Evolutionary conservation across 2,113 vertebrate species (phyloP).

Genomic region (Anarhynchus alexandrinus): DNA sequence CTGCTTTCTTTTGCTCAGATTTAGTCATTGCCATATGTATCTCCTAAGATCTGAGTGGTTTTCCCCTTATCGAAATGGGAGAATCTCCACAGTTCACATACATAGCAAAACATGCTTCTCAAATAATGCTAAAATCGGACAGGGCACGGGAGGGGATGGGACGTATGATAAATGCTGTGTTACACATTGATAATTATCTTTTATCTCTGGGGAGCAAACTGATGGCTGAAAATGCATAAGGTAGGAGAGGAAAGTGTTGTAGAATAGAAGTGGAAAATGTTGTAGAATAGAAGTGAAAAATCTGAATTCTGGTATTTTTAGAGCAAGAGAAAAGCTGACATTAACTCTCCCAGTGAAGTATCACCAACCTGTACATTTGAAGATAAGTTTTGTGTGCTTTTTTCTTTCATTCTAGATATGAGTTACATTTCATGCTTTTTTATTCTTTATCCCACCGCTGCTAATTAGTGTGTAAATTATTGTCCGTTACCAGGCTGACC

Average conservation of each 20-base stretch:
- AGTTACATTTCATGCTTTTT: not conserved
- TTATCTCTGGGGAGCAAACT: not conserved
- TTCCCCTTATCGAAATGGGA: not conserved
- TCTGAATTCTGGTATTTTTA: not conserved
- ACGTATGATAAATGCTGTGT: not conserved
- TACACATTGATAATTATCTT: not conserved
- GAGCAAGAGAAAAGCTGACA: not conserved
- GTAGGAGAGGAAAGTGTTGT: not conserved
- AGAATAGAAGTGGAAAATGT: not conserved
- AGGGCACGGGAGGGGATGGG: rapidly evolving
- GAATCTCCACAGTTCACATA: no score
- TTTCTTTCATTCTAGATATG: not conserved
- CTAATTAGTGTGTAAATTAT: not conserved
- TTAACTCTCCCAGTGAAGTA: not conserved
- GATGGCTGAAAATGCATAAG: not conserved
- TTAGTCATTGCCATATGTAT: not conserved
- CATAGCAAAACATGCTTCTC: not conserved
- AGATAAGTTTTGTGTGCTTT: not conserved
- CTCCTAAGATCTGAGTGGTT: not conserved
- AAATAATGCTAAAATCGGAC: not conserved
- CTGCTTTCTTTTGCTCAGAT: not conserved
- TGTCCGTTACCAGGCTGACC: not conserved
- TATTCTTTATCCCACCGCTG: not conserved
- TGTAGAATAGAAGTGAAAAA: not conserved
- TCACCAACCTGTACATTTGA: not conserved